Evolutionary conservation across 2,888 invertebrate species (phyloP).

Genomic region (Lepas anatifera): DNA sequence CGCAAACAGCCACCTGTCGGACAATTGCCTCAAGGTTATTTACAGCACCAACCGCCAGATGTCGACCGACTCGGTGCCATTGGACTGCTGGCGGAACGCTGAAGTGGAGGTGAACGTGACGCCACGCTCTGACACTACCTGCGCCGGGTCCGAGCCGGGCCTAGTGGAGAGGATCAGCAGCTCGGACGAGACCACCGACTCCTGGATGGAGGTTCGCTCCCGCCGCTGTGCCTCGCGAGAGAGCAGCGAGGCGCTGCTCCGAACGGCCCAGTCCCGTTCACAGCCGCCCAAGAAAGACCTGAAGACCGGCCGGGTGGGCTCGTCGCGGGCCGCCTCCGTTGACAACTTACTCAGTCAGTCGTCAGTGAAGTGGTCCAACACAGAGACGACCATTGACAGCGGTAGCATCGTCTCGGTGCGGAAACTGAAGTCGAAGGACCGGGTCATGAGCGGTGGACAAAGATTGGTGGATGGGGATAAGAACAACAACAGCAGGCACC

Average conservation of each 20-base stretch:
- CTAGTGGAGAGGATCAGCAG: neutral
- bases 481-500: neutral
- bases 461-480: no score
- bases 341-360: neutral
- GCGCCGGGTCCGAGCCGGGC: slow-evolving; percentile 1
- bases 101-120: neutral
- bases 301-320: neutral
- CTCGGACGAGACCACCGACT: neutral
- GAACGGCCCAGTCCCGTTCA: neutral
- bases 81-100: neutral
- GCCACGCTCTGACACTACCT: neutral
- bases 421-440: neutral
- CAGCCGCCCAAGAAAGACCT: neutral
- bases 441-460: neutral
- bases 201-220: neutral
- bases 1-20: neutral
- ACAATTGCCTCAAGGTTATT: neutral
- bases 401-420: neutral
- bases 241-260: neutral
- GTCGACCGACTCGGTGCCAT: neutral
- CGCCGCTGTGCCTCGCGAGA: neutral
- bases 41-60: neutral
- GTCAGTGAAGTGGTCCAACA: neutral
- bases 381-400: neutral
- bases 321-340: neutral